Percentiles rank a stretch among this genome's conserved stretches.
phyloP scores from a whole-genome alignment of 2,113 vertebrate genomes.

The Paracanthobrama guichenoti region DNA sequence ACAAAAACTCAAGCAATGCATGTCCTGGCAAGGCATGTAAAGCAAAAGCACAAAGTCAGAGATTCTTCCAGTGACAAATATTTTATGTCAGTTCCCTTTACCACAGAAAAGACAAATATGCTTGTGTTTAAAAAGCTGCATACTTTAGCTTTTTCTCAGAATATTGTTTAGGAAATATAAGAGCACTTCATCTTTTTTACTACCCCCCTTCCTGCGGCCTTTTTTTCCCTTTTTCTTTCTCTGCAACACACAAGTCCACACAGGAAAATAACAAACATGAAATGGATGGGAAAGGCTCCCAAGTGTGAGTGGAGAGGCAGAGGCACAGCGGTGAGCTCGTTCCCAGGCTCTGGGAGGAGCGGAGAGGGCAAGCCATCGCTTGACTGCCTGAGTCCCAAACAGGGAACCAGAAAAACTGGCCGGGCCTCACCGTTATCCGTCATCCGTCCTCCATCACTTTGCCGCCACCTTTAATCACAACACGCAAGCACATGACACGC shows the following conservation, averaged over 20 bases:
- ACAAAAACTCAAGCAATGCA: conserved; percentile 23
- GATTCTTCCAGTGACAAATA: neutral
- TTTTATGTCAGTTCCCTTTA: conserved; percentile 10
- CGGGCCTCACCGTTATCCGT: conserved; percentile 75
- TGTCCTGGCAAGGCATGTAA: conserved; percentile 18
- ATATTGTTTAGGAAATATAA: conserved; percentile 65
- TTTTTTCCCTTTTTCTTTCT: conserved; percentile 4
- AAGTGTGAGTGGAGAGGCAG: conserved; percentile 48
- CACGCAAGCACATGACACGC: conserved; percentile 10
- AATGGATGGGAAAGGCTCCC: conserved; percentile 73
- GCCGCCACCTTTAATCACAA: conserved; percentile 8
- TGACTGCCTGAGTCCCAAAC: conserved; percentile 61
- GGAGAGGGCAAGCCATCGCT: conserved; percentile 69
- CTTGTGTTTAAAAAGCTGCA: conserved; percentile 33
- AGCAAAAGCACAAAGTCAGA: conserved; percentile 4
- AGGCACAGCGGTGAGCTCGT: conserved; percentile 64
- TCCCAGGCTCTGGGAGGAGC: conserved; percentile 72
- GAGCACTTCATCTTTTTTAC: conserved; percentile 65
- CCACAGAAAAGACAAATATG: conserved; percentile 29
- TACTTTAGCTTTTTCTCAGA: conserved; percentile 31
- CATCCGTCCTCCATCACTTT: conserved; percentile 55
- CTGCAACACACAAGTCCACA: conserved; percentile 72
- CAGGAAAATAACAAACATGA: conserved; percentile 82
- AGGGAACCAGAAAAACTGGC: conserved; percentile 75
- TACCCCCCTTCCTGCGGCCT: neutral